Base-by-base conservation (phyloP, 2,113 vertebrate genomes). In the Macaca nemestrina region DNA sequence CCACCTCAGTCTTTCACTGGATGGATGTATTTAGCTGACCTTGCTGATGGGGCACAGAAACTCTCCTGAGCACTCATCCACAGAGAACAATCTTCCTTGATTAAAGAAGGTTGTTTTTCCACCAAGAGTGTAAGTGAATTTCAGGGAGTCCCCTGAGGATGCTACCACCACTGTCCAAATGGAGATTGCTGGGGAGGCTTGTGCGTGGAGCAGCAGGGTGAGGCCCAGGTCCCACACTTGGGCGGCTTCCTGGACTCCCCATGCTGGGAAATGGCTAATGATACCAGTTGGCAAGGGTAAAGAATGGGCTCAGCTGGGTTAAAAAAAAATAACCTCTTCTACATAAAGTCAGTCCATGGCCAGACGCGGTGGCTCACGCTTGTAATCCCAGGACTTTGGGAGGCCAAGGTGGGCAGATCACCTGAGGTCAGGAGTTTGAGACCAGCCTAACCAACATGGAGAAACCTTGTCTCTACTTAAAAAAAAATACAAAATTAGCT, bases 191-290 rank as follows among this genome's bases (percentile, higher is more conserved):
- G 30, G 43, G 38, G 75, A n/a, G 67, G 48, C 35, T 14, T 45
- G 57, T 32, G n/a, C 30, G 6, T 38, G 2, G 11, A 72, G 16
- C 12, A 12, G 38, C 20, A 78, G 70, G 14, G 27, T n/a, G 30
- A 85, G 59, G 32, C n/a, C 20, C 6, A 20, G 45, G 40, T 16
- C 32, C 52, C 32, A 40, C 3, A 64, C 52, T 11, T 35, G 13
- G 40, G 68, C 48, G 8, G 12, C 3, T n/a, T 20, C 3, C n/a
- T 3, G 1, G 8, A 40, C 38, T 76, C 23, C 14, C 13, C 0
- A 1, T 8, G 14, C n/a, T 43, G 27, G 64, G 23, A 9, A 22
- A 25, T 25, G 38, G 32, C 45, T 52, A 13, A 45, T 3, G 30
- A 30, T 52, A 22, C 20, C 23, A 30, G 10, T 3, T 48, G 20